Conservation (phyloP, 2,888 invertebrate genomes). For the Thalpophila matura region DNA sequence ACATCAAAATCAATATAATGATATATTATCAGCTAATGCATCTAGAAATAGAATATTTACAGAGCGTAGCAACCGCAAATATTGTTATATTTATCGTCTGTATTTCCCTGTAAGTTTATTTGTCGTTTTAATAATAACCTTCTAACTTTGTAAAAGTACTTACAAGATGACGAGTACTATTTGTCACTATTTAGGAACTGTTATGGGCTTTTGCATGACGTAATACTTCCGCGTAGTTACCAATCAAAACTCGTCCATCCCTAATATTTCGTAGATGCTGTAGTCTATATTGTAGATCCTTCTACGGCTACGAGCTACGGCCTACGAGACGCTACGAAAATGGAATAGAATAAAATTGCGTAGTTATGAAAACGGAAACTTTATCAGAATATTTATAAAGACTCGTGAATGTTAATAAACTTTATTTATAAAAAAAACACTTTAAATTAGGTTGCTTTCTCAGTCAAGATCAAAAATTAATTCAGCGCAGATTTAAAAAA, state of each 20-base stretch:
- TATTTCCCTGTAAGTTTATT: conserved; percentile 27
- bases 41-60: conserved; percentile 19
- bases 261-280: conserved; percentile 18
- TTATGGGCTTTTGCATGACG: background rate
- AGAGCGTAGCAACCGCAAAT: conserved; percentile 37
- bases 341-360: background rate
- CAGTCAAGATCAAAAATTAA: no score
- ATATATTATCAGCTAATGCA: conserved; percentile 30
- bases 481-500: no score
- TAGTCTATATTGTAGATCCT: conserved; percentile 2
- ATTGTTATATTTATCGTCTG: conserved; percentile 17
- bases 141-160: conserved; percentile 32
- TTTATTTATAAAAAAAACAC: background rate
- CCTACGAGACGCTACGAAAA: conserved; percentile 45
- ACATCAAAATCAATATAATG: conserved; percentile 47
- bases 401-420: background rate
- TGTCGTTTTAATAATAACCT: conserved; percentile 35
- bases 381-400: background rate
- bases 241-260: no score
- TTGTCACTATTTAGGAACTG: conserved; percentile 1
- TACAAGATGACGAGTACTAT: conserved; percentile 2
- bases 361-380: background rate
- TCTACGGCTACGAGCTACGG: conserved; percentile 26
- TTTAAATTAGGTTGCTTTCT: no score
- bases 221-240: conserved; percentile 22